Evolutionary conservation across 2,113 vertebrate species (phyloP), one percentile per base, ranked within the genome.

Genomic region (Hypomesus transpacificus): DNA sequence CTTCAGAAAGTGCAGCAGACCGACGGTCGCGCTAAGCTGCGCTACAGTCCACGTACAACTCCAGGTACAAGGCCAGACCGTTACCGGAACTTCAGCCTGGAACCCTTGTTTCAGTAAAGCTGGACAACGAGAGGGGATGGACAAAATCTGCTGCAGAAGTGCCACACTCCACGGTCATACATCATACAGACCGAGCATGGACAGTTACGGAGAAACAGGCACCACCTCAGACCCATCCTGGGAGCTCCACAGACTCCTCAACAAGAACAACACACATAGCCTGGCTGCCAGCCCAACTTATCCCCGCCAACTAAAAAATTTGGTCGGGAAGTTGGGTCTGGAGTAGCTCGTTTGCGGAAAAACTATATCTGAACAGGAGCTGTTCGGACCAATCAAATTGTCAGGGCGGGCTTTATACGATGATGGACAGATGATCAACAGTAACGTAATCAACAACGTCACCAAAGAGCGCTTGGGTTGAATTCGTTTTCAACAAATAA

Each of bases 31-130:
- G 58, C 24, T 3, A 65, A 70, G 18, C 52, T 21, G 7, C 14
- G 18, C 50, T 74, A 74, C 24, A 78, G 52, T n/a, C n/a, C 5
- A n/a, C 4, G 18, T 58, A 70, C 60, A 58, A 69, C 18, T 56
- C 39, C 18, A 69, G 21, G 26, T 24, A 56, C 14, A 17, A 50
- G 1, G 16, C 51, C 4, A 72, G 51, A 68, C 14, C 66, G 0
- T 28, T 67, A 46, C 70, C 75, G 14, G 69, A 52, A 14, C 70
- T 72, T 14, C 58, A 54, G 20, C 70, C 71, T 3, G 7, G 56
- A 7, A 16, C 16, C 4, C n/a, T 20, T 16, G 56, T 58, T 8
- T 6, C 56, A 7, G n/a, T 66, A 34, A 66, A 66, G 64, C 39
- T 66, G 34, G 34, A 66, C 34, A 18, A 51, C 21, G 34, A 66